These are phyloP conservation scores for Accipiter cooperii DNA, from an alignment of 2,113 vertebrate species.

Conservation along the genomic window DNA sequence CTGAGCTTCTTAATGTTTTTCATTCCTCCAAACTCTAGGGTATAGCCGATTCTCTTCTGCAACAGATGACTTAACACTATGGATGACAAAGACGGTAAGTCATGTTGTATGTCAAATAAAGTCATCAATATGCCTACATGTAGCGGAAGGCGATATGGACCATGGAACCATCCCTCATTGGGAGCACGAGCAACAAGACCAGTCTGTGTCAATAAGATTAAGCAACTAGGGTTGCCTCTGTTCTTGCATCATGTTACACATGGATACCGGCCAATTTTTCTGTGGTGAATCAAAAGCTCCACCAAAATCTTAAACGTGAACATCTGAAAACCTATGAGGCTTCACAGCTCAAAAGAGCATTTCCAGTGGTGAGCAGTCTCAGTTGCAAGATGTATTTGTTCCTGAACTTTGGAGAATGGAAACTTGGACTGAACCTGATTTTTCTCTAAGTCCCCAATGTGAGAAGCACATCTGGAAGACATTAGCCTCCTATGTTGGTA, in stretches of 20 bases:
- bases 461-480: not conserved
- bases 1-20: not conserved
- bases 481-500: not conserved
- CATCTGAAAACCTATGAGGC: not conserved
- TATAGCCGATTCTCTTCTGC: not conserved
- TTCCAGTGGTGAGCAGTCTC: not conserved
- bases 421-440: not conserved
- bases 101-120: not conserved
- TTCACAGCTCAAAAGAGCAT: not conserved
- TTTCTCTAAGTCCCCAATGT: not conserved
- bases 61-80: not conserved
- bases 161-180: fast-evolving
- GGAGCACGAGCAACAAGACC: not conserved
- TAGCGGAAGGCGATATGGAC: not conserved
- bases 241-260: not conserved
- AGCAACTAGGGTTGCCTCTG: not conserved
- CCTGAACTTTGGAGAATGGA: not conserved
- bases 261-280: not conserved
- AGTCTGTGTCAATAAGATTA: not conserved
- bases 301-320: not conserved
- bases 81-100: not conserved
- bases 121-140: fast-evolving
- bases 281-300: not conserved
- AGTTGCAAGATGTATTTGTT: not conserved
- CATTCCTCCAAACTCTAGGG: not conserved